phyloP scores from a whole-genome alignment of 2,797 vertebrate species.

The Pristis pectinata region DNA sequence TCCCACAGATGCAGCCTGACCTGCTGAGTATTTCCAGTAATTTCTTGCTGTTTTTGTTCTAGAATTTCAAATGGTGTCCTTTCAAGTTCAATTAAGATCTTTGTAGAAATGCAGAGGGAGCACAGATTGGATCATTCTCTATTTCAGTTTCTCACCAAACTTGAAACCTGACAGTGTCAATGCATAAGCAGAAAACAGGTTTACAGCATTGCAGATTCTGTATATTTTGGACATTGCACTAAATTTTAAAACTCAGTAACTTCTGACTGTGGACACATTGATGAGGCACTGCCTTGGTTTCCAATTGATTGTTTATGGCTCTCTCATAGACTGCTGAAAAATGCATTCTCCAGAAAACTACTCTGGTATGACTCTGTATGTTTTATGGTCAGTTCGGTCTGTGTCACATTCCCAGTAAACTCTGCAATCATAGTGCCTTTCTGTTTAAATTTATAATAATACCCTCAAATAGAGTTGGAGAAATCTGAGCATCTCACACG shows the following conservation, averaged over 20 bases:
- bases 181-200: neutral
- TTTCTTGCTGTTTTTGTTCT: too few species aligned
- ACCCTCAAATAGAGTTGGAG: neutral
- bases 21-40: too few species aligned
- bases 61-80: neutral
- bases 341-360: neutral
- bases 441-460: neutral
- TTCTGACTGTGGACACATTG: neutral
- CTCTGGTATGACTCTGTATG: neutral
- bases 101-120: neutral
- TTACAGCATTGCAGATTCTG: neutral
- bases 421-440: neutral
- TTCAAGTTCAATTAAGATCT: neutral
- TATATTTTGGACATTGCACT: neutral
- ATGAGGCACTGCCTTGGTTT: neutral
- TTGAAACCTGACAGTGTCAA: neutral
- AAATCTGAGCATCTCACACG: neutral
- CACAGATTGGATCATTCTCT: too few species aligned
- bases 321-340: neutral
- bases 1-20: too few species aligned
- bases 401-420: neutral
- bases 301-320: neutral
- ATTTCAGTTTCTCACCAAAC: neutral
- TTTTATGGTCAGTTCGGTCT: neutral
- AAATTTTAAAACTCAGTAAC: neutral